These are phyloP conservation scores for Drosophila ananassae DNA, from an alignment of 1,140 invertebrate species.

Conservation along the genomic window DNA sequence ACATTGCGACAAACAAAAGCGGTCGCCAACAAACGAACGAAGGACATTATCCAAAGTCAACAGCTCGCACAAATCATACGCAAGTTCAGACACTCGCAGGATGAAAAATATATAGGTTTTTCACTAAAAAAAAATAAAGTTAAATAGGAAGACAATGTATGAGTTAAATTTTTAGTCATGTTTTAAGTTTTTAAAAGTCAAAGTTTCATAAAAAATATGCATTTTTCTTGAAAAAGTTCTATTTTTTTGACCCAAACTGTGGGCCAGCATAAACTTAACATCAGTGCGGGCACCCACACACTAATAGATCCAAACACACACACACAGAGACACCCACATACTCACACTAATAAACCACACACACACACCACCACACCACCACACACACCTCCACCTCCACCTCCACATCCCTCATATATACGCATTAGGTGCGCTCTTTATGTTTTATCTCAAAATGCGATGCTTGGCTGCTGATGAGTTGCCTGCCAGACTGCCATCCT, in stretches of 20 bases:
- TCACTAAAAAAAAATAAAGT: not conserved
- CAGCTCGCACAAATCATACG: constrained; percentile 63
- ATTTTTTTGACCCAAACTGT: constrained; percentile 18
- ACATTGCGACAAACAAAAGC: constrained; percentile 46
- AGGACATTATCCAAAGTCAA: constrained; percentile 81
- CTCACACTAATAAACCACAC: not conserved
- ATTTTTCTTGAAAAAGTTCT: not conserved
- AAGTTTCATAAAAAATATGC: not conserved
- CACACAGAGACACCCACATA: constrained; percentile 9
- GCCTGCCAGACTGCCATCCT: constrained; percentile 27
- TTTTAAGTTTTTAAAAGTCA: no score
- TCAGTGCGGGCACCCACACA: constrained; percentile 34
- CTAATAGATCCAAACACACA: constrained; percentile 3
- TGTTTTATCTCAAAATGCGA: constrained; percentile 78
- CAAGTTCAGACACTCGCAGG: constrained; percentile 10
- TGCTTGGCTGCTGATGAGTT: constrained; percentile 78
- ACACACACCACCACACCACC: constrained; percentile 10
- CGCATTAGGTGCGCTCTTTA: constrained; percentile 75
- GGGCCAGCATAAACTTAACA: constrained; percentile 25
- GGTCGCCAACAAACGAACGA: constrained; percentile 63
- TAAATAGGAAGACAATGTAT: no score
- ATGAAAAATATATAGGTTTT: not conserved
- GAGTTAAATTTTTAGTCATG: no score
- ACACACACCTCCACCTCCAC: constrained; percentile 10
- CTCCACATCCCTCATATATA: constrained; percentile 6